phyloP scores from a whole-genome alignment of 2,797 vertebrate genomes.

The Lagorchestes hirsutus region DNA sequence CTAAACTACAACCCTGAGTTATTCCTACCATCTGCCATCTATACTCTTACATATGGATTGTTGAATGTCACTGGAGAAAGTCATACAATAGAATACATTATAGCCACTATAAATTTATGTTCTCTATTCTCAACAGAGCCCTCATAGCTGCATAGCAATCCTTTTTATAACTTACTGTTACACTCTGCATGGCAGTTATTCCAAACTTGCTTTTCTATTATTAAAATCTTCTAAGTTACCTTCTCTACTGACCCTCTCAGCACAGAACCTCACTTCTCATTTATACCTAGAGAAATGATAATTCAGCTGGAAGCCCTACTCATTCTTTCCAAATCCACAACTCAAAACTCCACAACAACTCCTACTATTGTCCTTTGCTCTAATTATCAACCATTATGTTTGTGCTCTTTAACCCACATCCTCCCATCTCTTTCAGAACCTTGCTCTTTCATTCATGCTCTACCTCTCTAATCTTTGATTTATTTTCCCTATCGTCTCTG shows the following conservation, averaged over 20 bases:
- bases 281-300: neutral
- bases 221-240: neutral
- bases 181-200: neutral
- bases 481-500: neutral
- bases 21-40: neutral
- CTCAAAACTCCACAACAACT: neutral
- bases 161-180: neutral
- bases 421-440: neutral
- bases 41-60: neutral
- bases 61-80: neutral
- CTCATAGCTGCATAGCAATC: neutral
- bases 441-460: neutral
- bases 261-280: neutral
- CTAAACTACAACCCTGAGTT: neutral
- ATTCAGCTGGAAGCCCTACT: neutral
- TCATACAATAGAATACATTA: neutral
- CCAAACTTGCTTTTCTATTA: neutral
- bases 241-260: neutral
- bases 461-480: neutral
- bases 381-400: neutral
- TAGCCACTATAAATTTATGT: neutral
- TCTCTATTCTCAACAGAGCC: neutral
- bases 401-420: neutral
- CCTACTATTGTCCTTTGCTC: neutral
- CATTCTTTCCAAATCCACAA: neutral